phyloP scores from a whole-genome alignment of 2,797 vertebrate genomes.

The Cirrhinus mrigala region DNA sequence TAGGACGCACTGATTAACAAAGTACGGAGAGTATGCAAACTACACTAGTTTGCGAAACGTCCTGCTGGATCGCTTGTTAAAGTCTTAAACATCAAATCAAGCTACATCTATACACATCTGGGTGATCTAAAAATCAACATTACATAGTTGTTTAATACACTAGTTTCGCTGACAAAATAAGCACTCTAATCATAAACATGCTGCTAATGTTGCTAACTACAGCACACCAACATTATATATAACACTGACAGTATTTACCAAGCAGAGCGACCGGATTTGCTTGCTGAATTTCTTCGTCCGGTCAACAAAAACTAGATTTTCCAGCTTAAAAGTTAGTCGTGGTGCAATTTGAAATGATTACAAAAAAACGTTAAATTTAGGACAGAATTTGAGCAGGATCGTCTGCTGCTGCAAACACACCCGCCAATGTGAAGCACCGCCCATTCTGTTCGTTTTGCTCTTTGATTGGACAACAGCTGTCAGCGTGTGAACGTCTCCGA shows the following conservation, averaged over 20 bases:
- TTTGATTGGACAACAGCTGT: slow-evolving; percentile 7
- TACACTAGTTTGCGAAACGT: background rate
- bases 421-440: slow-evolving; percentile 7
- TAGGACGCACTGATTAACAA: rapidly evolving
- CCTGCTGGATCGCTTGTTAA: background rate
- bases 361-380: background rate
- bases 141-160: background rate
- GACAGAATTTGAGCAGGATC: background rate
- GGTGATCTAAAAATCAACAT: too few species aligned
- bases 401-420: background rate
- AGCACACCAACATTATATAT: background rate
- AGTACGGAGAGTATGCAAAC: background rate
- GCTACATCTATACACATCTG: too few species aligned
- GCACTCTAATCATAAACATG: background rate
- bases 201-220: slow-evolving; percentile 18
- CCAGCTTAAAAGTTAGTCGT: too few species aligned
- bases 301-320: background rate
- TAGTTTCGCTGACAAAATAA: background rate
- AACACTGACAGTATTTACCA: background rate
- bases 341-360: background rate
- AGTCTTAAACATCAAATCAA: too few species aligned
- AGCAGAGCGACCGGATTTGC: background rate
- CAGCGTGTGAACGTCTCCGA: background rate
- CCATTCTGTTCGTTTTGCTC: background rate
- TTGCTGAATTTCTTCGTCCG: background rate